Conservation (phyloP, 2,113 vertebrate genomes). For the Pandion haliaetus region DNA sequence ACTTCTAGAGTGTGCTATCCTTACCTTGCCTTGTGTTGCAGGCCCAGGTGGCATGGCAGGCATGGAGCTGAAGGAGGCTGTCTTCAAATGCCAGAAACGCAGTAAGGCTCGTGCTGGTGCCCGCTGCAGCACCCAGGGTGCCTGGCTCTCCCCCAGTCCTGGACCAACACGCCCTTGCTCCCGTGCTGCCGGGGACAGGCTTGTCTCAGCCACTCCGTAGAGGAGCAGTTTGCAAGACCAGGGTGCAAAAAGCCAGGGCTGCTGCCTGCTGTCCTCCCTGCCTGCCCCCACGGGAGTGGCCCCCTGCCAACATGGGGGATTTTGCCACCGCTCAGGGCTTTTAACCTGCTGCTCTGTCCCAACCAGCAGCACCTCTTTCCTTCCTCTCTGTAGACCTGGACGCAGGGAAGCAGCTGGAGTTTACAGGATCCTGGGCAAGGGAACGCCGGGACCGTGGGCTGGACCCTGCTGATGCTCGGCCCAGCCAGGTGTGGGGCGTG, state of each 20-base stretch:
- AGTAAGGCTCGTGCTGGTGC: background rate
- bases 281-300: background rate
- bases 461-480: constrained; percentile 64
- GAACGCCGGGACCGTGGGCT: constrained; percentile 64
- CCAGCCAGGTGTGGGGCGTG: constrained; percentile 3
- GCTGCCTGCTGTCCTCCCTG: background rate
- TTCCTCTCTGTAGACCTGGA: constrained; percentile 6
- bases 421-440: background rate
- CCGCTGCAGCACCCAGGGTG: background rate
- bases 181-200: accelerated
- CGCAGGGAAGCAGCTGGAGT: background rate
- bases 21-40: background rate
- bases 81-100: background rate
- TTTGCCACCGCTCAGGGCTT: background rate
- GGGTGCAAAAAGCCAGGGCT: background rate
- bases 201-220: background rate
- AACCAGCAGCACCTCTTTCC: background rate
- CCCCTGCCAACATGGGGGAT: background rate
- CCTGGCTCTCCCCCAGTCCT: background rate
- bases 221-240: accelerated
- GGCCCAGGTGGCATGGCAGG: too few relatives aligned
- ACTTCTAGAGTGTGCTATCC: accelerated
- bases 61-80: background rate
- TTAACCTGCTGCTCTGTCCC: background rate
- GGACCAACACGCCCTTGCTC: background rate